Evolutionary conservation across 92 coral and sea anemone species (phyloP).

Genomic region (Umimayanthus chanpuru): DNA sequence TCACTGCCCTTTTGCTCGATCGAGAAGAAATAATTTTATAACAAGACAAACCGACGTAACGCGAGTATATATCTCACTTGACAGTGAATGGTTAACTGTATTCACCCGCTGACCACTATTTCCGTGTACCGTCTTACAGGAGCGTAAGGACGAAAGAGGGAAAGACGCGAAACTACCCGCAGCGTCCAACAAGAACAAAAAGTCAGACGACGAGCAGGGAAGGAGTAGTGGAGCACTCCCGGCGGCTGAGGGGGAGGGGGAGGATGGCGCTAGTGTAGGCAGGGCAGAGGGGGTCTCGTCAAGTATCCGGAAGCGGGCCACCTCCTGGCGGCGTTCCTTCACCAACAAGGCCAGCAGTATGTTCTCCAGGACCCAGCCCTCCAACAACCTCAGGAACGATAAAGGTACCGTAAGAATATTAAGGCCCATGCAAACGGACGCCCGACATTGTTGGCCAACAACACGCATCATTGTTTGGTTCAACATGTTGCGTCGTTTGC

Average conservation of each 20-base stretch:
- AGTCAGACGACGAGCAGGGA: not conserved
- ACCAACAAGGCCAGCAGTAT: constrained; percentile 38
- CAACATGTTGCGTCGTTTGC: too few species aligned
- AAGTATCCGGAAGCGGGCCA: not conserved
- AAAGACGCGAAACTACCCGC: not conserved
- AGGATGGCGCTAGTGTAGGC: constrained; percentile 20
- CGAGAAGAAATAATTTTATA: too few species aligned
- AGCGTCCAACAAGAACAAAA: not conserved
- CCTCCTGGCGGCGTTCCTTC: constrained; percentile 17
- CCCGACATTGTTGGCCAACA: too few species aligned
- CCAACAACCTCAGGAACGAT: constrained; percentile 23
- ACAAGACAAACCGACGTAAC: too few species aligned
- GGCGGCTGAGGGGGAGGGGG: not conserved
- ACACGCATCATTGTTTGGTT: too few species aligned
- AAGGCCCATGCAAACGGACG: too few species aligned
- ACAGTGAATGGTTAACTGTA: too few species aligned
- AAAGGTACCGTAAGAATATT: not conserved
- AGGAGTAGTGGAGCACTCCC: not conserved
- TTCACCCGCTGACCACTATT: too few species aligned
- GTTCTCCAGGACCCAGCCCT: constrained; percentile 34
- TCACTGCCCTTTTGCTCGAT: too few species aligned
- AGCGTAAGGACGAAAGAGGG: not conserved
- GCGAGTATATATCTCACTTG: too few species aligned
- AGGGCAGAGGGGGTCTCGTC: constrained; percentile 8
- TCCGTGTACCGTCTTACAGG: not conserved